A percentile compares a stretch with the other conserved stretches of the same genome.
These are phyloP conservation scores for Silurus lanzhouensis DNA, from an alignment of 2,797 vertebrate species.

Conservation along the genomic window DNA sequence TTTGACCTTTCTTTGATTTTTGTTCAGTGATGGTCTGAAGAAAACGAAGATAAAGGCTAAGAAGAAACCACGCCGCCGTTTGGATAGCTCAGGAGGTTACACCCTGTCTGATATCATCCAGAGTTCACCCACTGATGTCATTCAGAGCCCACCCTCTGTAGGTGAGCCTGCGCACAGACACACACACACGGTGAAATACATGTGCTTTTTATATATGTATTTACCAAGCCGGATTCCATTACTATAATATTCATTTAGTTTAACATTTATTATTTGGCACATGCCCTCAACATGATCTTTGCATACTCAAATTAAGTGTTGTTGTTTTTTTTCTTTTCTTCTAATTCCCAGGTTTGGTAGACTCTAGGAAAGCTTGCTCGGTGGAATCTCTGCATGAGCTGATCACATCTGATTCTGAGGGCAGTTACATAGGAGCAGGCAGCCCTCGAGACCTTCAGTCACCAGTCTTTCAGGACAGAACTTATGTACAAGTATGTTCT, in stretches of 20 bases:
- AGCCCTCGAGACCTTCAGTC: constrained; percentile 92
- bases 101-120: constrained; percentile 93
- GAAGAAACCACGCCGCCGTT: constrained; percentile 89
- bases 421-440: constrained; percentile 85
- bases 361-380: constrained; percentile 82
- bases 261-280: background rate
- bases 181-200: background rate
- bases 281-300: background rate
- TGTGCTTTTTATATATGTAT: background rate
- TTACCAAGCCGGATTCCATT: background rate
- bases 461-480: constrained; percentile 82
- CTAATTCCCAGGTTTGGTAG: constrained; percentile 19
- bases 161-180: constrained; percentile 67
- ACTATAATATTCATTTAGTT: background rate
- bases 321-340: background rate
- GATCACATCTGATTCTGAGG: constrained; percentile 93
- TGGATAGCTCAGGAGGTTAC: constrained; percentile 94
- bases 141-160: constrained; percentile 86
- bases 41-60: constrained; percentile 91
- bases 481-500: constrained; percentile 72
- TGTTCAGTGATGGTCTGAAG: constrained; percentile 84
- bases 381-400: constrained; percentile 93
- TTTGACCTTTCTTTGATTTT: constrained; percentile 19
- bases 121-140: constrained; percentile 74
- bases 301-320: background rate